phyloP scores from a whole-genome alignment of 1,140 invertebrate species.

The Oryctes rhinoceros region DNA sequence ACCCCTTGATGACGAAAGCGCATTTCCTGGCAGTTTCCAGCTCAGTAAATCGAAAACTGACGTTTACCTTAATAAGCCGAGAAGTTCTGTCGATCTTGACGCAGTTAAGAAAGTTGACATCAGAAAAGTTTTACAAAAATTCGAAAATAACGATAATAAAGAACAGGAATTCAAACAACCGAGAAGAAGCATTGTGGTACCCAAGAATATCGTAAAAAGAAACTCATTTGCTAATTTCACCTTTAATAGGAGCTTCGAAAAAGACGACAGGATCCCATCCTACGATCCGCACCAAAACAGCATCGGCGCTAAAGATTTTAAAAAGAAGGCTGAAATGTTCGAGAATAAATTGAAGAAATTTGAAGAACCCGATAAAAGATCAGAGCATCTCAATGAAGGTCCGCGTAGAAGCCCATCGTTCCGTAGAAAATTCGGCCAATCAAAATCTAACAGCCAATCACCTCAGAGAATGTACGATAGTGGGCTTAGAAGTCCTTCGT shows the following conservation, averaged over 20 bases:
- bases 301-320: slow-evolving; percentile 33
- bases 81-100: slow-evolving; percentile 58
- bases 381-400: background rate
- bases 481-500: background rate
- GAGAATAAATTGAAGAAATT: slow-evolving; percentile 1
- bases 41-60: slow-evolving; percentile 58
- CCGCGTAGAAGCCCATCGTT: background rate
- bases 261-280: background rate
- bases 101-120: slow-evolving; percentile 58
- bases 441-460: background rate
- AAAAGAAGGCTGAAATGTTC: slow-evolving; percentile 23
- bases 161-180: slow-evolving; percentile 26
- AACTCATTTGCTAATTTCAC: slow-evolving; percentile 38
- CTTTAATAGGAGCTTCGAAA: slow-evolving; percentile 35
- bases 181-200: slow-evolving; percentile 14
- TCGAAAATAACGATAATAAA: slow-evolving; percentile 51
- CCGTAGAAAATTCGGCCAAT: background rate
- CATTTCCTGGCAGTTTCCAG: background rate
- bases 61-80: slow-evolving; percentile 51
- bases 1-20: slow-evolving; percentile 40
- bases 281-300: background rate
- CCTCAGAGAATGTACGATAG: background rate
- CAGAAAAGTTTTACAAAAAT: slow-evolving; percentile 57
- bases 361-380: slow-evolving; percentile 4
- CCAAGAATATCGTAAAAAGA: slow-evolving; percentile 39